Evolutionary conservation across 1,140 invertebrate genomes (phyloP).

Genomic region (Aphidius ervi): DNA sequence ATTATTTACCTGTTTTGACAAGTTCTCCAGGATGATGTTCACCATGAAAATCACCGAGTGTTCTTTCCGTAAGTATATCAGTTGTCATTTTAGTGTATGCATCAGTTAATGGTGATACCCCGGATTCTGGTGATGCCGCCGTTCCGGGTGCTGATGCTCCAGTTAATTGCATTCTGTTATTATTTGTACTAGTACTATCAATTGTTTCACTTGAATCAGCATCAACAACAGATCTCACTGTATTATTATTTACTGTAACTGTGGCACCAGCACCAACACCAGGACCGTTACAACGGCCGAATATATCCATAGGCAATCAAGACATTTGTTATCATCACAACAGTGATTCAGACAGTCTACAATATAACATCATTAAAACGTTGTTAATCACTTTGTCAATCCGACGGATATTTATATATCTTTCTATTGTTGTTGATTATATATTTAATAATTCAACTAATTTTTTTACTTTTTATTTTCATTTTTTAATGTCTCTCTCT

Average conservation of each 20-base stretch:
- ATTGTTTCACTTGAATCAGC: conserved; percentile 22
- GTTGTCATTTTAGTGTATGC: conserved; percentile 86
- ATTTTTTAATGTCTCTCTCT: too few species aligned
- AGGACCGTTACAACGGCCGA: conserved; percentile 50
- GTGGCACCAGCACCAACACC: conserved; percentile 41
- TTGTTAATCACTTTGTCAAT: conserved; percentile 1
- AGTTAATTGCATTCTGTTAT: conserved; percentile 52
- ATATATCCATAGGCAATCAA: conserved; percentile 54
- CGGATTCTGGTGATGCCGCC: conserved; percentile 50
- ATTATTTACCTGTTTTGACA: conserved; percentile 72
- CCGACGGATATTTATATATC: too few species aligned
- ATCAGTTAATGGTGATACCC: conserved; percentile 65
- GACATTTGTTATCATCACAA: conserved; percentile 34
- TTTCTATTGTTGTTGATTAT: too few species aligned
- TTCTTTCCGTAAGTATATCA: conserved; percentile 79
- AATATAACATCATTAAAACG: background rate
- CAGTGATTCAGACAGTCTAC: too few species aligned
- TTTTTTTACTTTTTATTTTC: too few species aligned
- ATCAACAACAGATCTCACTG: conserved; percentile 26
- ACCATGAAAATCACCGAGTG: conserved; percentile 82
- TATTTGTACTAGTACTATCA: conserved; percentile 30
- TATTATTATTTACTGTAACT: conserved; percentile 15
- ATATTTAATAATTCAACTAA: too few species aligned
- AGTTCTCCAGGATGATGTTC: conserved; percentile 92
- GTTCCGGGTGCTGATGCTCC: conserved; percentile 50